Conservation (phyloP, 2,888 invertebrate species). For the Melinaea marsaeus region DNA sequence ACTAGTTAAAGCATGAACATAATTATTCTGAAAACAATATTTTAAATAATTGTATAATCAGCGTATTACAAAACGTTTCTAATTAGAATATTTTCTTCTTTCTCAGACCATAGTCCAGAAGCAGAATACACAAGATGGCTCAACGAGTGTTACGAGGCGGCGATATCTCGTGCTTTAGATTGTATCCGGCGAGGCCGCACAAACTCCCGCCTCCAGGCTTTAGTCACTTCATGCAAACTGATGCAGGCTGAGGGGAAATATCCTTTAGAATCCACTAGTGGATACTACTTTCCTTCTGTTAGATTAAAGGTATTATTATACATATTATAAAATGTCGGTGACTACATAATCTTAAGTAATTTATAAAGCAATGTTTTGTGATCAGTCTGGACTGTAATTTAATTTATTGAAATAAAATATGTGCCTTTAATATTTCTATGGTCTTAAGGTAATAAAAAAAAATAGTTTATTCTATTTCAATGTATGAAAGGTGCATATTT, state of each 20-base stretch:
- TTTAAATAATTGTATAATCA: not conserved
- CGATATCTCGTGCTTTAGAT: conserved; percentile 77
- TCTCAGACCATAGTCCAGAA: conserved; percentile 72
- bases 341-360: no score
- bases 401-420: no score
- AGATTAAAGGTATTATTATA: conserved; percentile 76
- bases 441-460: no score
- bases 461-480: no score
- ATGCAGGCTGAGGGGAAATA: conserved; percentile 84
- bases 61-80: not conserved
- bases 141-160: conserved; percentile 82
- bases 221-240: conserved; percentile 85
- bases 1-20: no score
- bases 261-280: conserved; percentile 76
- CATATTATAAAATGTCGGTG: no score
- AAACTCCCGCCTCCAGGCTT: conserved; percentile 78
- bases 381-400: no score
- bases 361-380: no score
- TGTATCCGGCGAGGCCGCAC: conserved; percentile 76
- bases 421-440: no score
- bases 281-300: conserved; percentile 81
- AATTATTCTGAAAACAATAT: no score
- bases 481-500: no score
- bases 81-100: not conserved
- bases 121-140: conserved; percentile 83